Conservation (phyloP, 2,888 invertebrate species). For the Tridacna gigas region DNA sequence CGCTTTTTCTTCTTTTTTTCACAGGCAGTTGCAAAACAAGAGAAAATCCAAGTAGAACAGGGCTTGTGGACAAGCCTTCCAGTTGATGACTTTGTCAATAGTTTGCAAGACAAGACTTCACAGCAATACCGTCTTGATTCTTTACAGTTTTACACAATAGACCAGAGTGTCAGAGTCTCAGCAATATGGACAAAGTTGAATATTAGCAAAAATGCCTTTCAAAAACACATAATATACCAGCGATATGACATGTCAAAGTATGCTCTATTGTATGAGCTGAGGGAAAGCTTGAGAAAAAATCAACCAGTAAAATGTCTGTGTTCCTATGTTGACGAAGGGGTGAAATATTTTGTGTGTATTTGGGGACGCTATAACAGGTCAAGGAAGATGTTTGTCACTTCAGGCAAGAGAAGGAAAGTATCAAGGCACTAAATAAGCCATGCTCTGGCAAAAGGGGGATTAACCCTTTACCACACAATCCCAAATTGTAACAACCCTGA, state of each 20-base stretch:
- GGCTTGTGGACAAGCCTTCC: conserved; percentile 66
- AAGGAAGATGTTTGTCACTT: background rate
- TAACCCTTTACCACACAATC: background rate
- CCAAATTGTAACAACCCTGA: background rate
- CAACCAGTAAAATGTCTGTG: conserved; percentile 72
- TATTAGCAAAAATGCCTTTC: background rate
- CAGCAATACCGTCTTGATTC: conserved; percentile 19
- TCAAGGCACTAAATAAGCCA: background rate
- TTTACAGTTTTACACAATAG: conserved; percentile 3
- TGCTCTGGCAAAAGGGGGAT: background rate
- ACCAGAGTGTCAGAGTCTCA: background rate
- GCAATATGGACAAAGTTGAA: conserved; percentile 10
- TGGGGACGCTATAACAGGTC: conserved; percentile 64
- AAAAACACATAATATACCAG: conserved; percentile 66
- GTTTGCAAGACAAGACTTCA: conserved; percentile 21
- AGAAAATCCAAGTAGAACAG: background rate
- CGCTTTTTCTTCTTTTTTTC: background rate
- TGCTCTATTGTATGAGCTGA: conserved; percentile 78
- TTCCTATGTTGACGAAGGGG: conserved; percentile 77
- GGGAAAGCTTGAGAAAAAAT: conserved; percentile 72
- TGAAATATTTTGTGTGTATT: conserved; percentile 77
- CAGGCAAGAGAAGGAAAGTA: too few species aligned
- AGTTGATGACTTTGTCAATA: conserved; percentile 70
- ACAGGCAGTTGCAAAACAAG: background rate
- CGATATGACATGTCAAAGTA: conserved; percentile 78